Evolutionary conservation across 2,797 vertebrate genomes (phyloP).

Genomic region (Oreochromis mossambicus): DNA sequence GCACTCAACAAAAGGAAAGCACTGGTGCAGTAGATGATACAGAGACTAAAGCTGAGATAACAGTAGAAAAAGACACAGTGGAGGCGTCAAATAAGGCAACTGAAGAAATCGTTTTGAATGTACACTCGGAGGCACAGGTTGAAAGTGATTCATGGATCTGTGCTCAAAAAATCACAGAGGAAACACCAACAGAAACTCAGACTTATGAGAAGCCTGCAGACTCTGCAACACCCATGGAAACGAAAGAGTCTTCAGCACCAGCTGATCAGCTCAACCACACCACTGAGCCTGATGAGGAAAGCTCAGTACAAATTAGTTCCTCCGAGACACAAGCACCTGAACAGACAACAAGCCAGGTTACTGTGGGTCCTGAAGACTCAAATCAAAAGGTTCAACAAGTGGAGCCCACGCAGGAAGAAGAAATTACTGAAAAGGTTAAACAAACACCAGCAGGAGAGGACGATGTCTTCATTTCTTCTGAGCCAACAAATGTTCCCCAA

Average conservation of each 20-base stretch:
- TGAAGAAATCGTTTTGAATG: background rate
- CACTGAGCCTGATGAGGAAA: background rate
- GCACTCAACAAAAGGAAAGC: background rate
- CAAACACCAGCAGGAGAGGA: slow-evolving; percentile 8
- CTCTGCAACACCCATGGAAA: background rate
- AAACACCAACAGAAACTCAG: background rate
- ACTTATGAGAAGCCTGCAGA: background rate
- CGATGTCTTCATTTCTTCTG: background rate
- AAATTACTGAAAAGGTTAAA: background rate
- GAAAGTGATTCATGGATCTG: background rate
- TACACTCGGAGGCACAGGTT: background rate
- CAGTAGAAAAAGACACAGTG: background rate
- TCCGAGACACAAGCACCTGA: background rate
- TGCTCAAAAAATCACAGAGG: slow-evolving; percentile 1
- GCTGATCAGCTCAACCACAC: background rate
- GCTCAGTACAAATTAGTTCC: background rate
- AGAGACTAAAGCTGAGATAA: background rate
- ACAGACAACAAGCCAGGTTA: background rate
- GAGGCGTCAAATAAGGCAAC: background rate
- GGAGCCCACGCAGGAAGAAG: background rate
- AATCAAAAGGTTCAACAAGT: background rate
- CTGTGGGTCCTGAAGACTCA: background rate
- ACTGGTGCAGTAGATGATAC: background rate
- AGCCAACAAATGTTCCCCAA: background rate
- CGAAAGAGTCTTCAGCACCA: background rate